phyloP scores from a whole-genome alignment of 1,140 invertebrate species.

The Zaprionus camerounensis region DNA sequence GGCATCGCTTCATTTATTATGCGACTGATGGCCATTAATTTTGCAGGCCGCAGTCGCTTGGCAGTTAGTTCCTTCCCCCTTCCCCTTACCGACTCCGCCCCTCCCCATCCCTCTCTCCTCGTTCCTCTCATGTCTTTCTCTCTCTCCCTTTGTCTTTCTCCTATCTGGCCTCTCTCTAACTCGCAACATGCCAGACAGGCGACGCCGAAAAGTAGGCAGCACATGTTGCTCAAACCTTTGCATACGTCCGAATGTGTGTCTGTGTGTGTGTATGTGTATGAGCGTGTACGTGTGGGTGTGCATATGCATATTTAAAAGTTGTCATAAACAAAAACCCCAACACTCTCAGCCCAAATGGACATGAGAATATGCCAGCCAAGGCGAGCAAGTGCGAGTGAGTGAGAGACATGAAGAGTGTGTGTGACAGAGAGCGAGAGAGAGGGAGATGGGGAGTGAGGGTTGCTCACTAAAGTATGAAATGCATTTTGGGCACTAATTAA shows the following conservation, averaged over 20 bases:
- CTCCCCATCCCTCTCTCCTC: background rate
- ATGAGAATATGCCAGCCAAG: conserved; percentile 42
- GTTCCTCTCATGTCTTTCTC: background rate
- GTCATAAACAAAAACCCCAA: conserved; percentile 48
- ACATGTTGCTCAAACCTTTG: conserved; percentile 36
- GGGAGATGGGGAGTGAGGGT: background rate
- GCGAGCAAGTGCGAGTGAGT: background rate
- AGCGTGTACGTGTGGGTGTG: background rate
- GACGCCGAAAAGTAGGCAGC: conserved; percentile 45
- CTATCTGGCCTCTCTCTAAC: background rate
- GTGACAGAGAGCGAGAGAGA: background rate
- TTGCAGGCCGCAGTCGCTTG: conserved; percentile 57
- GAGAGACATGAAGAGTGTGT: background rate
- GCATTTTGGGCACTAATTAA: conserved; percentile 47
- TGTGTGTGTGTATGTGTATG: background rate
- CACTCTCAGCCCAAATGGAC: conserved; percentile 9
- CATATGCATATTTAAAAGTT: conserved; percentile 50
- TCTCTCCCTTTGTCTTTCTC: conserved; percentile 8
- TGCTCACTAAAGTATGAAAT: conserved; percentile 40
- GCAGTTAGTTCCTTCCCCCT: conserved; percentile 36
- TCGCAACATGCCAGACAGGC: conserved; percentile 32
- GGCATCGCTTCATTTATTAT: conserved; percentile 77
- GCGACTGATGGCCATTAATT: conserved; percentile 79
- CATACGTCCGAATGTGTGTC: background rate
- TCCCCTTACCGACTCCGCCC: background rate